Evolutionary conservation across 2,888 invertebrate genomes (phyloP).

Genomic region (Falcaria lacertinaria): DNA sequence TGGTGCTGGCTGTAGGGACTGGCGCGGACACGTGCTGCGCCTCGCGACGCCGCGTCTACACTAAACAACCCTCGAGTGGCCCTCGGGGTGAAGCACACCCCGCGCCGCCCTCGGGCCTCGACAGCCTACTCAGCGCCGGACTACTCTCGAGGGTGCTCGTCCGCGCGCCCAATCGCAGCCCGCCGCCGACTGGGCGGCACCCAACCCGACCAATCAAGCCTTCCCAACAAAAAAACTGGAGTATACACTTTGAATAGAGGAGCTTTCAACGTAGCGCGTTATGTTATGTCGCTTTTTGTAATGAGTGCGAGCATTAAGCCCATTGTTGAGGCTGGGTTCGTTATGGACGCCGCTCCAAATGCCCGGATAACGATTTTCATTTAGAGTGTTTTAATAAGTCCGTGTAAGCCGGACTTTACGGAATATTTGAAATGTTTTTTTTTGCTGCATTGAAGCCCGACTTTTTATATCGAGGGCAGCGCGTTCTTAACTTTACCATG

Average conservation of each 20-base stretch:
- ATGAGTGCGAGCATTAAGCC: constrained; percentile 78
- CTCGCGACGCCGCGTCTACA: constrained; percentile 70
- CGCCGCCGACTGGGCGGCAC: constrained; percentile 62
- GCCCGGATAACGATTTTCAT: constrained; percentile 76
- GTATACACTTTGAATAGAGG: constrained; percentile 77
- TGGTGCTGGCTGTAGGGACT: constrained; percentile 56
- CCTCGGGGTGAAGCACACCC: constrained; percentile 78
- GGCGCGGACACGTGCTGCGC: constrained; percentile 71
- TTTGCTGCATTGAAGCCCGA: constrained; percentile 11
- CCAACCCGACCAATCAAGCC: constrained; percentile 62
- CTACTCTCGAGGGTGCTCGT: constrained; percentile 74
- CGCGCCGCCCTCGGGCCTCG: constrained; percentile 75
- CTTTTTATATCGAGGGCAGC: background rate
- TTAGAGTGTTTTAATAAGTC: constrained; percentile 77
- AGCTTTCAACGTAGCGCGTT: constrained; percentile 77
- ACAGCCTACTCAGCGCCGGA: constrained; percentile 75
- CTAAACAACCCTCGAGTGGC: constrained; percentile 79
- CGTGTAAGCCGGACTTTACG: constrained; percentile 66
- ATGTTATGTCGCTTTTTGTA: constrained; percentile 79
- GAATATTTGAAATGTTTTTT: constrained; percentile 40
- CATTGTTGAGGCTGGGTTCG: constrained; percentile 76
- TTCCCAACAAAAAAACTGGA: constrained; percentile 73
- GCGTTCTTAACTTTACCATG: too few relatives aligned
- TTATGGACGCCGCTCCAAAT: constrained; percentile 76
- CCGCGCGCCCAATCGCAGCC: constrained; percentile 54